Conservation (phyloP, 2,888 invertebrate genomes). For the Selenia dentaria region DNA sequence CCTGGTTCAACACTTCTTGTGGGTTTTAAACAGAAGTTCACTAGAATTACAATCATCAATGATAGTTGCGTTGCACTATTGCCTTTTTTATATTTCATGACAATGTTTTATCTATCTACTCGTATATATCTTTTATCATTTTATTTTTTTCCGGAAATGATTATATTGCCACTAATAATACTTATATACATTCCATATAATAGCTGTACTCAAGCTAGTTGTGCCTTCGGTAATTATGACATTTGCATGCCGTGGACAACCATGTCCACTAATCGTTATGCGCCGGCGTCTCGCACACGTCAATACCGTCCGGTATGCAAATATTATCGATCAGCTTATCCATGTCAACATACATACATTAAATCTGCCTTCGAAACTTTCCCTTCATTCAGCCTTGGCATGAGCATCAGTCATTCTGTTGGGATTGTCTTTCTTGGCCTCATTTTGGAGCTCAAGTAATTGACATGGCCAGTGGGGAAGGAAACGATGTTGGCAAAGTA, state of each 20-base stretch:
- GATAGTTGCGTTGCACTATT: too few species aligned
- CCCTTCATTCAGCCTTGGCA: slow-evolving; percentile 13
- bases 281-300: slow-evolving; percentile 41
- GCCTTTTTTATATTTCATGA: too few species aligned
- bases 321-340: slow-evolving; percentile 50
- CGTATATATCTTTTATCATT: too few species aligned
- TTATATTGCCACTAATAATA: too few species aligned
- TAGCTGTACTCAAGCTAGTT: background rate
- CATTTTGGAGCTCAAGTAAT: slow-evolving; percentile 1
- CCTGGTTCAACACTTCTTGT: too few species aligned
- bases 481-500: too few species aligned
- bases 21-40: too few species aligned
- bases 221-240: slow-evolving; percentile 6
- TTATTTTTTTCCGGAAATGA: too few species aligned
- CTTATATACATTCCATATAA: background rate
- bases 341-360: slow-evolving; percentile 38
- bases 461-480: too few species aligned
- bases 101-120: too few species aligned
- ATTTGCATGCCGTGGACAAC: slow-evolving; percentile 20
- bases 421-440: slow-evolving; percentile 14
- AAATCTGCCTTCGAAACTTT: slow-evolving; percentile 18
- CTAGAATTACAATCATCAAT: too few species aligned
- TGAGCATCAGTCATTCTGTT: slow-evolving; percentile 11
- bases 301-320: slow-evolving; percentile 59
- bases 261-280: slow-evolving; percentile 21